Evolutionary conservation across 2,888 invertebrate genomes (phyloP), one percentile per base, ranked within the genome.

Genomic region (Amiota mariae): DNA sequence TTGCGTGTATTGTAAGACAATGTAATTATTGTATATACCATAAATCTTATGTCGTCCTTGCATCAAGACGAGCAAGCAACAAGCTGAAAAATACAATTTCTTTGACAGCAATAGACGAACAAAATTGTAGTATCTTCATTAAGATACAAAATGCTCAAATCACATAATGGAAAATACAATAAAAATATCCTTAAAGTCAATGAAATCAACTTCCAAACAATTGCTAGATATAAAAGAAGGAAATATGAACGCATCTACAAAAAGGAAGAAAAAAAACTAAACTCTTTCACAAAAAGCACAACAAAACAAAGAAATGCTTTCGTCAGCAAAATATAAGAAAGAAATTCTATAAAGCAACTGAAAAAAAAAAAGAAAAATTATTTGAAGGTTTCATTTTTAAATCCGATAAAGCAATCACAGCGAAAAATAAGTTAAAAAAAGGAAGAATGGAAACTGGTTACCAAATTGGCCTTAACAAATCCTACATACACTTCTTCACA

Each of bases 331-430:
- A 66, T 20, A 48, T 48, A 20, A 24, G 13, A 11, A 24, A 61
- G 61, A 9, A 61, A 63, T 15, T 36, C 36, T 36, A 66, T 48
- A 66, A 66, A 47, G 24, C 59, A 18, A 10, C 12, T 59, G 24
- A 59, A 59, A 24, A 20, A n/a, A 59, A 59, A 24, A 20, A n/a
- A 8, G 18, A 36, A 66, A 66, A 48, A 15, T 15, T 10, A 48
- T 18, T 15, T n/a, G 12, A 48, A 66, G 48, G 18, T 10, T 47
- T 13, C 47, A 15, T 64, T 64, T 48, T 48, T 18, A 66, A 66
- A 66, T 66, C 66, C 66, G 63, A 63, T 36, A 63, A 63, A 63
- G 63, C 66, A 66, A 15, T 49, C 15, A 48, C n/a, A 66, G 36
- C 47, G 48, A 47, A 66, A 48, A 36, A 18, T 20, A 59, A 59